Evolutionary conservation across 2,888 invertebrate species (phyloP).

Genomic region (Phragmatobia fuliginosa): DNA sequence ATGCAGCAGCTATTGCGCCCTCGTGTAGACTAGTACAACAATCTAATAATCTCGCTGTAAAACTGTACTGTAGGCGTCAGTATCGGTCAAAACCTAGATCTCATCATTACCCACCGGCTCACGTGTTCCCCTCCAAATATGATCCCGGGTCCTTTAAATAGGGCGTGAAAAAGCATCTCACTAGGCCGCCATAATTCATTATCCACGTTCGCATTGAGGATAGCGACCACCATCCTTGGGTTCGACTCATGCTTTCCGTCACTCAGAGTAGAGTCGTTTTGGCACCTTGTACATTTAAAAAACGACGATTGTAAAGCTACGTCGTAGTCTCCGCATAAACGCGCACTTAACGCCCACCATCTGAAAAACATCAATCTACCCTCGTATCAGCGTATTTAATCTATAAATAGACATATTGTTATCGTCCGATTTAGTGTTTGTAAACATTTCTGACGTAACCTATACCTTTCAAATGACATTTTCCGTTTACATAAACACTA

Average conservation of each 20-base stretch:
- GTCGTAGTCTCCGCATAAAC: not conserved
- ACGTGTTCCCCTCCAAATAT: too few species aligned
- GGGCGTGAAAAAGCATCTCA: too few species aligned
- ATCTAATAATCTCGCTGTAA: not conserved
- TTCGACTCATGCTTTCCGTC: too few species aligned
- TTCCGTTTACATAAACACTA: constrained; percentile 16
- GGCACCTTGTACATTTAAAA: too few species aligned
- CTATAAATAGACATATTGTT: constrained; percentile 41
- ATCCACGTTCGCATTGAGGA: too few species aligned
- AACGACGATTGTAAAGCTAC: too few species aligned
- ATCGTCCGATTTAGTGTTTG: constrained; percentile 41
- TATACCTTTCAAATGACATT: constrained; percentile 33
- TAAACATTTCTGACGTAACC: constrained; percentile 47
- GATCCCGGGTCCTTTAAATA: too few species aligned
- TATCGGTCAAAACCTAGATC: too few species aligned
- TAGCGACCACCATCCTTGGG: too few species aligned
- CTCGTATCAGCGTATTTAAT: constrained; percentile 32
- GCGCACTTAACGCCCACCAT: not conserved
- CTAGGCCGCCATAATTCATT: too few species aligned
- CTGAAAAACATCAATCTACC: constrained; percentile 19
- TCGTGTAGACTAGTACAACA: not conserved
- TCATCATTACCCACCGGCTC: too few species aligned
- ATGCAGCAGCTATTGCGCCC: not conserved
- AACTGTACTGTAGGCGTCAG: not conserved
- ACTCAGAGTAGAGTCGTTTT: too few species aligned